Percentiles rank a stretch among this genome's conserved stretches.
Conservation (phyloP, 23 tunicate species). For the Halocynthia roretzi region DNA sequence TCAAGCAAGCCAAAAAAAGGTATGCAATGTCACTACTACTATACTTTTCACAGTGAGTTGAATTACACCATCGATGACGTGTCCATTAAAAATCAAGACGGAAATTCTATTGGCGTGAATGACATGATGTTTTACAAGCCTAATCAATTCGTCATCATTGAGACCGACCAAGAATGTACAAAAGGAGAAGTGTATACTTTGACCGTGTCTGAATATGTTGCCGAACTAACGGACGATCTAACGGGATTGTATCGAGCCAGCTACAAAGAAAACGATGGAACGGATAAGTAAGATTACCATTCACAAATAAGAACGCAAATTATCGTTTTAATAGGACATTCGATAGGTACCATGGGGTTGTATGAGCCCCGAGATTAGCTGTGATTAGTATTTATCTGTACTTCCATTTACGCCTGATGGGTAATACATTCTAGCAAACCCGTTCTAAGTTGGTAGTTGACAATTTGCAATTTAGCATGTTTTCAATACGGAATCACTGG, state of each 20-base stretch:
- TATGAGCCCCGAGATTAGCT: too few relatives aligned
- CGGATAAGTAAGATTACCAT: constrained; percentile 26
- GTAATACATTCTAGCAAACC: too few relatives aligned
- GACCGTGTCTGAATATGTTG: constrained; percentile 19
- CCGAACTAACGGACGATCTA: constrained; percentile 53
- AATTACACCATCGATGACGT: constrained; percentile 12
- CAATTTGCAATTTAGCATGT: too few relatives aligned
- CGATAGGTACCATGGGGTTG: too few relatives aligned
- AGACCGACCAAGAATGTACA: constrained; percentile 21
- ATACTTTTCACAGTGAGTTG: constrained; percentile 20
- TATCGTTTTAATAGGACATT: not conserved
- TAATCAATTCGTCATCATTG: constrained; percentile 52
- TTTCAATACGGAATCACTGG: too few relatives aligned
- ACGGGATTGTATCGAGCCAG: constrained; percentile 60
- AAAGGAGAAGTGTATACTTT: constrained; percentile 27
- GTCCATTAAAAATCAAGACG: constrained; percentile 3
- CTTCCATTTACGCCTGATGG: too few relatives aligned
- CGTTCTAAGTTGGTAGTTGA: too few relatives aligned
- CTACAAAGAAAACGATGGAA: constrained; percentile 43
- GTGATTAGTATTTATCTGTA: too few relatives aligned
- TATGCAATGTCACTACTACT: not conserved
- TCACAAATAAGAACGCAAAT: not conserved
- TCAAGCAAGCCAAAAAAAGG: not conserved
- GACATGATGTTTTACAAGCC: constrained; percentile 8
- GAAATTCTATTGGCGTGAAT: constrained; percentile 7